Conservation (phyloP, 1,140 invertebrate species). For the Cydia strobilella region DNA sequence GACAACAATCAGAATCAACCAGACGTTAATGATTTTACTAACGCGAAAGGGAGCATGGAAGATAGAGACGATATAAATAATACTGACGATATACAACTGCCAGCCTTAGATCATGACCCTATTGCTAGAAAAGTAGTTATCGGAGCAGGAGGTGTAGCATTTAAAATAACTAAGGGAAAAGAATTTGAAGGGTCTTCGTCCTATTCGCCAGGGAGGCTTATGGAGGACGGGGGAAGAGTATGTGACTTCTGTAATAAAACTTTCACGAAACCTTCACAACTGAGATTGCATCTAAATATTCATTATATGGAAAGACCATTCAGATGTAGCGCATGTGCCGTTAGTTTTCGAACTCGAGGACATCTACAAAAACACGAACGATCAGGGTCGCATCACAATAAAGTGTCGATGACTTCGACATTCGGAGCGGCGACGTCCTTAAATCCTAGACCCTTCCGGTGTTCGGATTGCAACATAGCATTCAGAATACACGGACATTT, state of each 20-base stretch:
- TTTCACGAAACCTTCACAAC: conserved; percentile 94
- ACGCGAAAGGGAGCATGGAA: conserved; percentile 52
- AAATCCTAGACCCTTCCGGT: conserved; percentile 96
- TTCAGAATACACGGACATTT: conserved; percentile 98
- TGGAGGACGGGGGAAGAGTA: conserved; percentile 89
- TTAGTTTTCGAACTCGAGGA: conserved; percentile 94
- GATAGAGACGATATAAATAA: conserved; percentile 55
- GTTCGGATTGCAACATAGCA: conserved; percentile 96
- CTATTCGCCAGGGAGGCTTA: conserved; percentile 78
- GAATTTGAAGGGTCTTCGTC: conserved; percentile 64
- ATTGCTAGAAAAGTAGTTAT: conserved; percentile 78
- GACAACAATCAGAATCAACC: conserved; percentile 54
- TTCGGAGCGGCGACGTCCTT: conserved; percentile 91
- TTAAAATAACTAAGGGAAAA: conserved; percentile 74
- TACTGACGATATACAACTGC: conserved; percentile 55
- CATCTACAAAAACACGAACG: conserved; percentile 96
- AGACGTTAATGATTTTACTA: conserved; percentile 63
- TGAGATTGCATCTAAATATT: conserved; percentile 96
- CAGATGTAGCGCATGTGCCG: conserved; percentile 93
- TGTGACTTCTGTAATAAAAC: conserved; percentile 95
- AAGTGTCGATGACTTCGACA: conserved; percentile 92
- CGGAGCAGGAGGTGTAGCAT: conserved; percentile 76
- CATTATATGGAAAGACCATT: conserved; percentile 97
- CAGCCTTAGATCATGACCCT: conserved; percentile 64
- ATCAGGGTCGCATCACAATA: conserved; percentile 94